Evolutionary conservation across 1,140 invertebrate genomes (phyloP), one percentile per base, ranked within the genome.

Genomic region (Schlechtendalia chinensis): DNA sequence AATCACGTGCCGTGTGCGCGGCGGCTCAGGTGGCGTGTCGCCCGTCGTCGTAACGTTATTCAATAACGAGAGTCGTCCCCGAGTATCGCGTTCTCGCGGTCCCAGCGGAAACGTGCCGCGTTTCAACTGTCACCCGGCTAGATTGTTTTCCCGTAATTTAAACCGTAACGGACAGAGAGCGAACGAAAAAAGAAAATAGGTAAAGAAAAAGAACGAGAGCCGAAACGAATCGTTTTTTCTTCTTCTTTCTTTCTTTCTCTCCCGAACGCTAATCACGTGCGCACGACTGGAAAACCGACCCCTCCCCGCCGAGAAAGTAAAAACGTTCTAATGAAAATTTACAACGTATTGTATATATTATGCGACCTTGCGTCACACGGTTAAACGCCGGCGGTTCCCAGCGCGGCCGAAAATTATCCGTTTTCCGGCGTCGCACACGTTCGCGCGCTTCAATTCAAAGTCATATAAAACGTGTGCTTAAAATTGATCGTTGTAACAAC

Each of bases 141-240:
- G 27, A 65, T 32, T 39, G 61, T 65, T 65, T 65, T 65, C 17
- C 27, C 61, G 61, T 65, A 65, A 65, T 65, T 65, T 65, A 65
- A 65, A 8, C 61, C 61, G 61, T 10, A 1, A 27, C 10, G 29
- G 19, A 39, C 56, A 5, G 58, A 24, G 22, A 24, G 22, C 12
- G 4, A 1, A 12, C 5, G 22, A 59, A 5, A 24, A 59, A 59
- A 24, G 14, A 24, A 59, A 59, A 22, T 59, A 27, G 12, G 12
- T 59, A 14, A n/a, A 4, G 8, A 63, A 63, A 5, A 24, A 61
- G 59, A 63, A 63, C 59, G 29, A 63, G 27, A 29, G 59, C 59
- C 59, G 59, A 29, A 32, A 63, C 17, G 59, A 63, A 63, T 16
- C 27, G n/a, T 63, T 32, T 19, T 63, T 32, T 16, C 27, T 32